Evolutionary conservation across 2,113 vertebrate species (phyloP), one percentile per base, ranked within the genome.

Genomic region (Herpailurus yagouaroundi): DNA sequence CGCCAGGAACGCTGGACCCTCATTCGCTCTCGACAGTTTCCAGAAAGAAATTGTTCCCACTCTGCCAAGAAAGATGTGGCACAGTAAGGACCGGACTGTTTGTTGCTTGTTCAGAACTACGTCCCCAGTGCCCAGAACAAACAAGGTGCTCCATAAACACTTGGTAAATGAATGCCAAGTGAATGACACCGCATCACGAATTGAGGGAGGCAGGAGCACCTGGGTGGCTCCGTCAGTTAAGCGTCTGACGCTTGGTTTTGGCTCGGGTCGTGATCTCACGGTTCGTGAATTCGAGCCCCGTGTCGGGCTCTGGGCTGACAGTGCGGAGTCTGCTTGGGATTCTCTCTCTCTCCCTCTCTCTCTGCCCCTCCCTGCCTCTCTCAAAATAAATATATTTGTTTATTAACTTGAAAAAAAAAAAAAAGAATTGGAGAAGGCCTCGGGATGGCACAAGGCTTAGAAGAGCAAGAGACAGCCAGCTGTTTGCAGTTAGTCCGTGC

Each of bases 381-480:
- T 57, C 19, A 7, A 60, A 60, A 60, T 25, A 60, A 60, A 60
- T 23, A 45, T 45, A 45, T 45, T 45, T 45, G 1, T 45, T 45
- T 45, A 45, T 45, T 45, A 45, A 1, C 45, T 45, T 9, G 45
- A 45, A 45, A 55, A 55, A 10, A 57, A 57, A n/a, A 57, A 23
- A 60, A 60, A 60, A 60, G 8, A 60, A 60, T 60, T 60, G 21
- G 4, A 45, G 55, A 19, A 7, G 1, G 5, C 79, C 36, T 25
- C 3, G 23, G 36, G 57, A n/a, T 1, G 15, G 45, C 36, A 36
- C 1, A 7, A 29, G 23, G 29, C 31, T 52, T 52, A 0, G 3
- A 73, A 19, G 55, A 45, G 45, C 4, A 11, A 84, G 33, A 57
- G 27, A 45, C 1, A 27, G 55, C 33, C 88, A 66, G n/a, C 48